Conservation (phyloP, 2,113 vertebrate genomes). For the Tragulus kanchil region DNA sequence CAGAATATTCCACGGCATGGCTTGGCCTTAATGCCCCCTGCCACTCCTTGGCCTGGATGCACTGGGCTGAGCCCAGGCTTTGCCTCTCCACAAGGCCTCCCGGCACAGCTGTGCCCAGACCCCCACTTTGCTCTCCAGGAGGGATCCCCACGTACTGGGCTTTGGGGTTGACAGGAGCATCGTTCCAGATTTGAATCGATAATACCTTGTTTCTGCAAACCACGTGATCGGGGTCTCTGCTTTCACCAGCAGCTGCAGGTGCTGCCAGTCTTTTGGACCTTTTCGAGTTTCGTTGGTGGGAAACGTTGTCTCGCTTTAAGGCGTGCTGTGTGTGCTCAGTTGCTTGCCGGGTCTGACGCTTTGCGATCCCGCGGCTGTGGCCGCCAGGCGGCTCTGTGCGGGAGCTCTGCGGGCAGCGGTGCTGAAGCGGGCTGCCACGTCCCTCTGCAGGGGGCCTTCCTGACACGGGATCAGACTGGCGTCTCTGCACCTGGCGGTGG, state of each 20-base stretch:
- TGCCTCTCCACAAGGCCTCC: rapidly evolving
- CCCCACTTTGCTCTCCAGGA: not conserved
- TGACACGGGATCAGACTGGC: too few species aligned
- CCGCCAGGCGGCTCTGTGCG: too few species aligned
- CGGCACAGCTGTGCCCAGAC: rapidly evolving
- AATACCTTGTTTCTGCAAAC: not conserved
- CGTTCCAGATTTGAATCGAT: not conserved
- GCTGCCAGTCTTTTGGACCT: not conserved
- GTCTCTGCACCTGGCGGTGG: too few species aligned
- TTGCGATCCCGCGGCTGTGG: too few species aligned
- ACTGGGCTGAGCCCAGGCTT: rapidly evolving
- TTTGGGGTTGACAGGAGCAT: not conserved
- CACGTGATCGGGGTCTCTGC: rapidly evolving
- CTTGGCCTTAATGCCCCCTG: not conserved
- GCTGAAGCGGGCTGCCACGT: too few species aligned
- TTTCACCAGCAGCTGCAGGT: not conserved
- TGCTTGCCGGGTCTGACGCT: too few species aligned
- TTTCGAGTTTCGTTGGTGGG: not conserved
- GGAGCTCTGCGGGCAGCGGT: too few species aligned
- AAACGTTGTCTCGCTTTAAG: not conserved
- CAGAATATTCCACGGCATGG: rapidly evolving
- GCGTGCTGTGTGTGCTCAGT: not conserved
- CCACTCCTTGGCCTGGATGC: not conserved
- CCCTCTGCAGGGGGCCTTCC: too few species aligned
- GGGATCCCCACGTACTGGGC: rapidly evolving